Evolutionary conservation across 2,113 vertebrate species (phyloP).

Genomic region (Coptodon rendalli): DNA sequence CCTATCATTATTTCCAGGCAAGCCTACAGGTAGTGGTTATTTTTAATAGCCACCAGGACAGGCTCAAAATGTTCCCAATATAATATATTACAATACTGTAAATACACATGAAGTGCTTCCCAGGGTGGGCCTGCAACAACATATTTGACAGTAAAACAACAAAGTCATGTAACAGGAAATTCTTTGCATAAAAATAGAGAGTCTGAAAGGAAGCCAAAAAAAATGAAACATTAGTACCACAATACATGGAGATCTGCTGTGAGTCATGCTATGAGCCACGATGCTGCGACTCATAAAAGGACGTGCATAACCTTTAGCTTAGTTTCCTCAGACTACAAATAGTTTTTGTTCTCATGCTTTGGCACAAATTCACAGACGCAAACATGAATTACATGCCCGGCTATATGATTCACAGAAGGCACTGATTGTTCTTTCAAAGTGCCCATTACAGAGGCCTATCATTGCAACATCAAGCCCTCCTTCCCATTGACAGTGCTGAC

Average conservation of each 20-base stretch:
- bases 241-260: neutral
- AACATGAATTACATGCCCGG: conserved; percentile 64
- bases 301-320: conserved; percentile 28
- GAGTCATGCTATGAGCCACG: conserved; percentile 10
- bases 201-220: neutral
- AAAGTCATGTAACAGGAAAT: conserved; percentile 29
- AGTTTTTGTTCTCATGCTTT: conserved; percentile 52
- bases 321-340: conserved; percentile 37
- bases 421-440: conserved; percentile 59
- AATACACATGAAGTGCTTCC: conserved; percentile 8
- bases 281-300: conserved; percentile 4
- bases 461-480: conserved; percentile 73
- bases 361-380: conserved; percentile 58
- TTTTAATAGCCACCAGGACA: neutral
- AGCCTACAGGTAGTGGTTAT: neutral
- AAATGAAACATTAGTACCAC: neutral
- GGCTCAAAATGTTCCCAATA: neutral
- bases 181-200: conserved; percentile 14
- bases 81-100: neutral
- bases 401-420: conserved; percentile 67
- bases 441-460: conserved; percentile 71
- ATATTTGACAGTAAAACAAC: conserved; percentile 20
- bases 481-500: conserved; percentile 70
- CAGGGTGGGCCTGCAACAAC: neutral
- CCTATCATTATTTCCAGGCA: neutral